Evolutionary conservation across 2,888 invertebrate species (phyloP), one percentile per base, ranked within the genome.

Genomic region (Cheiracanthium punctorium): DNA sequence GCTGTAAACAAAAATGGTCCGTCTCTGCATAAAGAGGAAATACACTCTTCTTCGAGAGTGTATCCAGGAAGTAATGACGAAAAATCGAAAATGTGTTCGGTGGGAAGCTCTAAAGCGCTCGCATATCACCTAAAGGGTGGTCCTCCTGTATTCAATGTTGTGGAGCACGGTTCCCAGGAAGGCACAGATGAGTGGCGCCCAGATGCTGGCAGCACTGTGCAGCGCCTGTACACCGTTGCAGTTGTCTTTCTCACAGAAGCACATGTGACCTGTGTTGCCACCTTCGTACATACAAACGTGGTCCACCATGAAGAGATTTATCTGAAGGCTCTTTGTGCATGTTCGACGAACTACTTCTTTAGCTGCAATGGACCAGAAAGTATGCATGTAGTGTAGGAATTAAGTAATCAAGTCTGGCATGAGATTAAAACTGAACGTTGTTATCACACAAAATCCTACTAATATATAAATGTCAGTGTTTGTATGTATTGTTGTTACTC

Each of bases 221-320:
- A 4, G 20, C 14, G 52, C 2, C 37, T 20, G 52, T 7, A 77
- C 93, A 90, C 92, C 92, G 93, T 97, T 97, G 94, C 97, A 97
- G 95, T 96, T 96, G 94, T 97, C 97, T 94, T 97, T 96, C 94
- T 97, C 97, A 94, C 97, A 97, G 95, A 97, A 97, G 94, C 97
- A 97, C 97, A 97, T 97, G 95, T 97, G 97, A 93, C 97, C 97
- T 92, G 95, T 96, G 93, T 97, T 97, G 94, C 96, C 96, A 95
- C 97, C 96, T 95, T 97, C 97, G 95, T 96, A 96, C 97, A 97
- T 97, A 95, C 97, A 97, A 93, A 97, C 97, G 94, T 97, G 97
- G 93, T 97, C 97, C 93, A 97, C 97, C 97, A 97, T 97, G 94
- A 97, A 97, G 91, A 97, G 94, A 93, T 97, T 97, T 93, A 97